Evolutionary conservation across 2,797 vertebrate species (phyloP).

Genomic region (Anabas testudineus): DNA sequence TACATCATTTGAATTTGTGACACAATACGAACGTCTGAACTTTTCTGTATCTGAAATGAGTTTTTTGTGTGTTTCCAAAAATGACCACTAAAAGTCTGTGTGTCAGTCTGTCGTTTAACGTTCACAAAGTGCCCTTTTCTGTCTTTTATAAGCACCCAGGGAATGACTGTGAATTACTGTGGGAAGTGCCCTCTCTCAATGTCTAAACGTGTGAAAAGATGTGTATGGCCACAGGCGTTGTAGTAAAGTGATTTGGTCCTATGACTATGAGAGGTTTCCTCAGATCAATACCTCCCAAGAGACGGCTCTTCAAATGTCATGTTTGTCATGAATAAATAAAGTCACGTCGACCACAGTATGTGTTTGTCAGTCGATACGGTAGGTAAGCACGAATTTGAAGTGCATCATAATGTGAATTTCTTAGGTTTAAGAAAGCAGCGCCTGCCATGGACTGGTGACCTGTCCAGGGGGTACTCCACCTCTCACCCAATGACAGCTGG

Average conservation of each 20-base stretch:
- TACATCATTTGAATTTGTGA: slow-evolving; percentile 5
- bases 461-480: too few relatives aligned
- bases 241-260: slow-evolving; percentile 25
- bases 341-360: slow-evolving; percentile 15
- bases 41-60: background rate
- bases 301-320: slow-evolving; percentile 52
- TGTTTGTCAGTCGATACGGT: background rate
- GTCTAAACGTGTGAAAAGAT: background rate
- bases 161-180: background rate
- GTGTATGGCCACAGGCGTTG: background rate
- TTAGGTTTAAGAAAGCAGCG: background rate
- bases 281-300: slow-evolving; percentile 39
- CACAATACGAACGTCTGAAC: background rate
- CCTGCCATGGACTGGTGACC: too few relatives aligned
- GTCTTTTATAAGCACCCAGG: background rate
- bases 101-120: background rate
- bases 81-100: background rate
- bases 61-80: too few relatives aligned
- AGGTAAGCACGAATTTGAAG: background rate
- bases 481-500: too few relatives aligned
- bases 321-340: slow-evolving; percentile 64
- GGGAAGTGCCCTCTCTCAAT: background rate
- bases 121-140: background rate
- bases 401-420: too few relatives aligned
- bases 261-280: slow-evolving; percentile 33